Percentiles rank a stretch among this genome's conserved stretches.
phyloP scores from a whole-genome alignment of 2,888 invertebrate genomes.

The Drosophila prolongata region DNA sequence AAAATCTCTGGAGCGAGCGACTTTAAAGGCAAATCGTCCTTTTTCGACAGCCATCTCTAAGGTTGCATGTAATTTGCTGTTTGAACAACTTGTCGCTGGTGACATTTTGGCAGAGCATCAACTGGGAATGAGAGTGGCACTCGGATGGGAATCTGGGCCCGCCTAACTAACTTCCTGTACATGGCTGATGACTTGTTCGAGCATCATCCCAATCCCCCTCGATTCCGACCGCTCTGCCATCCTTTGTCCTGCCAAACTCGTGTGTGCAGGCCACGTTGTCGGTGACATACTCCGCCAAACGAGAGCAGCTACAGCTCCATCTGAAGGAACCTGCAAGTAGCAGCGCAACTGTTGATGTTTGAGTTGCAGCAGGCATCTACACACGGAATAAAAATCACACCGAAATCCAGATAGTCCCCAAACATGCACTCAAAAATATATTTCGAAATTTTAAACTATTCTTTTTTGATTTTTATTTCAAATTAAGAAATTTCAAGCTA shows the following conservation, averaged over 20 bases:
- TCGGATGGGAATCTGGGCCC: conserved; percentile 36
- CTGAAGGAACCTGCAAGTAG: conserved; percentile 22
- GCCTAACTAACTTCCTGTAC: conserved; percentile 77
- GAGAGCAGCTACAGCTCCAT: conserved; percentile 51
- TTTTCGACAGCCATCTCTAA: not conserved
- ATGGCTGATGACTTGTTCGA: conserved; percentile 75
- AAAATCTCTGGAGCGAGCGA: conserved; percentile 24
- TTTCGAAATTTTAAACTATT: no score
- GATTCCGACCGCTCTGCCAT: conserved; percentile 55
- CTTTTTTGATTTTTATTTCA: no score
- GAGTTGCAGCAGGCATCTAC: conserved; percentile 17
- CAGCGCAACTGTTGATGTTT: conserved; percentile 39
- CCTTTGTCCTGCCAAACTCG: conserved; percentile 64
- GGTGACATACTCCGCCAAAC: conserved; percentile 67
- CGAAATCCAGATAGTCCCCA: not conserved
- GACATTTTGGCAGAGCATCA: conserved; percentile 65
- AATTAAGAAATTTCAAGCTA: no score
- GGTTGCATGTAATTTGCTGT: conserved; percentile 52
- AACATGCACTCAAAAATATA: not conserved
- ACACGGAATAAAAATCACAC: conserved; percentile 1
- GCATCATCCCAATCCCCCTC: conserved; percentile 20
- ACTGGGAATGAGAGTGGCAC: conserved; percentile 22
- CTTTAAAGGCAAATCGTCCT: conserved; percentile 32
- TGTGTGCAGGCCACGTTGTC: conserved; percentile 58
- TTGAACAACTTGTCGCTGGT: conserved; percentile 66